Percentiles rank a stretch among this genome's conserved stretches.
Conservation (phyloP, 2,797 vertebrate genomes). For the Neoniphon sammara region DNA sequence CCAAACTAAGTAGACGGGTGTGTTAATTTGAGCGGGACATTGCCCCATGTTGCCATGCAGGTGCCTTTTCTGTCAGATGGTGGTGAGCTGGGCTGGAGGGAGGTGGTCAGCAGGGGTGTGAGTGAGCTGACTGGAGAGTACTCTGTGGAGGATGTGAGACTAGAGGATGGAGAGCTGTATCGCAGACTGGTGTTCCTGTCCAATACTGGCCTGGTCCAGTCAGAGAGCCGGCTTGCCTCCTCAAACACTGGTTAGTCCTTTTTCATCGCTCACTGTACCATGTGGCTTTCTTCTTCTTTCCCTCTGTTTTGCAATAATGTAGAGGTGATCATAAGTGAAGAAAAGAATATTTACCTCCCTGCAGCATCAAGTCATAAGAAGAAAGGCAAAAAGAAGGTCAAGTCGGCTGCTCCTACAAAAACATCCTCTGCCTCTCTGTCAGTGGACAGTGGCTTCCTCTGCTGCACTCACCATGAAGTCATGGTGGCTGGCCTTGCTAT, state of each 20-base stretch:
- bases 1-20: background rate
- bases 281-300: background rate
- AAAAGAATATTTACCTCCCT: background rate
- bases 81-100: constrained; percentile 91
- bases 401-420: constrained; percentile 55
- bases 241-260: constrained; percentile 60
- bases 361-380: constrained; percentile 86
- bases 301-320: background rate
- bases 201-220: constrained; percentile 92
- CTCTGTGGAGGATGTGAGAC: constrained; percentile 92
- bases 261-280: background rate
- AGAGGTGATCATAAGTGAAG: background rate
- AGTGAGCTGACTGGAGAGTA: constrained; percentile 92
- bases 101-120: constrained; percentile 81
- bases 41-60: constrained; percentile 67
- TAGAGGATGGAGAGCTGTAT: constrained; percentile 87
- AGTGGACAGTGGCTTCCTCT: constrained; percentile 91
- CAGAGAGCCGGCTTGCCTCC: constrained; percentile 88
- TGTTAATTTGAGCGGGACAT: background rate
- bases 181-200: constrained; percentile 92
- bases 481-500: constrained; percentile 93
- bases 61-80: constrained; percentile 95
- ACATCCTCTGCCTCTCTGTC: constrained; percentile 53
- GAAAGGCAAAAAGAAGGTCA: constrained; percentile 81
- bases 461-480: constrained; percentile 94